Base-by-base conservation (phyloP, 1,140 invertebrate genomes). In the Temnothorax nylanderi region DNA sequence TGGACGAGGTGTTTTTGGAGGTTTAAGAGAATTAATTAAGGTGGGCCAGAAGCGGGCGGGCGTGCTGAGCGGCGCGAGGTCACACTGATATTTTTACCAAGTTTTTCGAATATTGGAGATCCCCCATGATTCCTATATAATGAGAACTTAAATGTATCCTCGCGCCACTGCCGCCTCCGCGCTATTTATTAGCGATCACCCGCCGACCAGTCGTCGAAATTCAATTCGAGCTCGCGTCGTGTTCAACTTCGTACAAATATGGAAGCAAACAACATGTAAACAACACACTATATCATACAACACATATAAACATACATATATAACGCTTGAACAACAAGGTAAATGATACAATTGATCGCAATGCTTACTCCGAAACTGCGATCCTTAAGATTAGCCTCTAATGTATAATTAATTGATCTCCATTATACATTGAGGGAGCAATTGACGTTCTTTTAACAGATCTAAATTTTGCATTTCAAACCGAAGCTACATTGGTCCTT, bases 51-150 rank as follows among this genome's bases (percentile, higher is more conserved):
- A 89, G 65, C 87, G 88, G 56, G 54, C 88, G 82, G 85, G 89
- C 88, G 78, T 91, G 85, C 62, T 75, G 72, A 78, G 72, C 81
- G 87, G 89, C 89, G 90, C 89, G 84, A 76, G 82, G 87, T 82
- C 51, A 56, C 84, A 64, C 51, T 56, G 54, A 90, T 94, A 94
- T 94, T 94, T 94, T 94, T 94, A 94, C 92, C 90, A 88, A 93
- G 80, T 94, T 93, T 93, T 94, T 94, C 91, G 86, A 87, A 90
- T 90, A 89, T 90, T 62, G 64, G 92, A 62, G 92, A 80, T 88
- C 86, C 85, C 76, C 78, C 64, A 64, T 71, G 84, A 91, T 89
- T 91, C 90, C 92, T 89, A 80, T 86, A 89, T 78, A 85, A 90
- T 67, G 86, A 93, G 71, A 91, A 88, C 88, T 87, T 85, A 89